A percentile compares a stretch with the other conserved stretches of the same genome.
Conservation (phyloP, 2,113 vertebrate species). For the Myotis lucifugus region DNA sequence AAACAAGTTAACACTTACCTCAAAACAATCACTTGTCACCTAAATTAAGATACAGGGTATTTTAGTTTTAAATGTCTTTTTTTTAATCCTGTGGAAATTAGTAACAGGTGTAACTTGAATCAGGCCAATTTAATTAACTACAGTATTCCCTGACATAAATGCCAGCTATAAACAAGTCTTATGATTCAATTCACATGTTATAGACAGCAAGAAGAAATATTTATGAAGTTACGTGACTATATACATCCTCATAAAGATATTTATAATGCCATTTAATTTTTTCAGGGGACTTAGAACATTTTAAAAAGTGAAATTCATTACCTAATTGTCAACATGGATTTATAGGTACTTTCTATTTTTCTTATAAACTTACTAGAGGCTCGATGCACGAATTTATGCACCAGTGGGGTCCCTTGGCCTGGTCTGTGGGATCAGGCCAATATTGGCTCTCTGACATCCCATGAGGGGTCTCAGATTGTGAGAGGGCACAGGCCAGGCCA, state of each 20-base stretch:
- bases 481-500: too few species aligned
- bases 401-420: too few species aligned
- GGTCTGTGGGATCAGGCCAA: too few species aligned
- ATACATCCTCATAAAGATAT: background rate
- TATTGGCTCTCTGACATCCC: too few species aligned
- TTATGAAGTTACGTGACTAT: conserved; percentile 21
- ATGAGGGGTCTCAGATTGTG: too few species aligned
- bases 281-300: background rate
- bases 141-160: background rate
- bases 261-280: conserved; percentile 10
- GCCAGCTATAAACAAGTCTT: conserved; percentile 20
- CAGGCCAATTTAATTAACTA: conserved; percentile 25
- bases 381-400: too few species aligned
- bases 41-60: background rate
- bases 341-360: background rate
- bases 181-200: conserved; percentile 8
- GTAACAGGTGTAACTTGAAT: background rate
- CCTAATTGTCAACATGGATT: background rate
- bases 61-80: conserved; percentile 10
- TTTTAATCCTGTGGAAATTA: background rate
- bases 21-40: background rate
- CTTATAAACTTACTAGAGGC: background rate
- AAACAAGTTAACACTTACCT: background rate
- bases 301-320: background rate
- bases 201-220: background rate